These are phyloP conservation scores for Danio jaintianensis DNA, from an alignment of 2,797 vertebrate species.

Conservation along the genomic window DNA sequence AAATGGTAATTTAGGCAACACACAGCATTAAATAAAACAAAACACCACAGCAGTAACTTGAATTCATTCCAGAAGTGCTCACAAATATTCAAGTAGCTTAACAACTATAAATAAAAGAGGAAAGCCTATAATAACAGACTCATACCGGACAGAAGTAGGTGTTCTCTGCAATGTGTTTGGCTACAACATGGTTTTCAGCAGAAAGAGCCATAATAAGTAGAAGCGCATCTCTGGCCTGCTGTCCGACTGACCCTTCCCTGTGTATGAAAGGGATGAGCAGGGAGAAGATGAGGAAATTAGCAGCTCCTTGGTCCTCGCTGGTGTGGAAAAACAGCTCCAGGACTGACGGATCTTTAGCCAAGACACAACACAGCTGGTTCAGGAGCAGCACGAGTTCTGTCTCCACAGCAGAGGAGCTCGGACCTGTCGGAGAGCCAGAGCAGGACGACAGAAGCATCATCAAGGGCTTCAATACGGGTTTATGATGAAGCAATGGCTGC, in stretches of 20 bases:
- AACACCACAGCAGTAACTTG: background rate
- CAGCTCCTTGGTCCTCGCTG: slow-evolving; percentile 95
- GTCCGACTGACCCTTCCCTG: slow-evolving; percentile 91
- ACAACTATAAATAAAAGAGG: background rate
- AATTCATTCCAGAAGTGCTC: background rate
- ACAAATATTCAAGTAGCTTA: background rate
- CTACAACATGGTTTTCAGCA: slow-evolving; percentile 91
- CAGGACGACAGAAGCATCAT: slow-evolving; percentile 98
- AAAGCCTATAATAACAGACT: background rate
- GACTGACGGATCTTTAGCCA: slow-evolving; percentile 93
- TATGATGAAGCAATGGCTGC: slow-evolving; percentile 96
- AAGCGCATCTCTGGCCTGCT: slow-evolving; percentile 94
- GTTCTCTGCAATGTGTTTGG: slow-evolving; percentile 90
- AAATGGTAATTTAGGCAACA: slow-evolving; percentile 16
- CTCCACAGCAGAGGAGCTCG: slow-evolving; percentile 84
- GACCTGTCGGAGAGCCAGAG: slow-evolving; percentile 76
- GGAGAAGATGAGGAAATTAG: slow-evolving; percentile 99
- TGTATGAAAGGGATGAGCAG: slow-evolving; percentile 97
- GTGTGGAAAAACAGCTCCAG: slow-evolving; percentile 99
- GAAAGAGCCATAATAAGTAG: slow-evolving; percentile 97
- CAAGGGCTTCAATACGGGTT: slow-evolving; percentile 92
- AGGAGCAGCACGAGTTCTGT: slow-evolving; percentile 91
- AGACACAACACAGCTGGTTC: slow-evolving; percentile 92
- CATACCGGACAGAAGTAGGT: slow-evolving; percentile 96
- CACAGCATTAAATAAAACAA: slow-evolving; percentile 23